Base-by-base conservation (phyloP, 2,888 invertebrate genomes). In the Biston betularia region DNA sequence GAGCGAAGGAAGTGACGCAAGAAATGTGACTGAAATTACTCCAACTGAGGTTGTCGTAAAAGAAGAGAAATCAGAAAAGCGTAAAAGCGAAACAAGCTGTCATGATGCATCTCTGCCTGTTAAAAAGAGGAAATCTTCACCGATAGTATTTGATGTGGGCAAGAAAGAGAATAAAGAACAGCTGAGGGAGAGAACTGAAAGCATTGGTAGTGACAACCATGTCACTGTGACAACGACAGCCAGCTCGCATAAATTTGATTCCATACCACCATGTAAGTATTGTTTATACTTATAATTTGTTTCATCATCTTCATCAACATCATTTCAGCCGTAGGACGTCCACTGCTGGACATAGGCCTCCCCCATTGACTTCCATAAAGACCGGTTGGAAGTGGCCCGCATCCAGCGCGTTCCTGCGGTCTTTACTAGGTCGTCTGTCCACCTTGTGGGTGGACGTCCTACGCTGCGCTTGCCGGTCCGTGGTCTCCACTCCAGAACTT, bases 201-300 rank as follows among this genome's bases (percentile, higher is more conserved):
- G 94, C 76, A 84, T 82, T 0, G 94, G 95, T 65, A 93, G 93
- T 65, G 93, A 93, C 61, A 84, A 79, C 56, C 87, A 88, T 45
- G 89, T 90, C 1, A 86, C 83, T 0, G 83, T 92, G 0, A 87
- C 87, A 0, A 90, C 90, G 1, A 80, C 81, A 5, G 76, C 81
- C 0, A 87, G 75, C 57, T 75, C 89, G 0, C 83, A 93, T 71
- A 95, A 95, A 89, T 95, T 95, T 80, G 95, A 95, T 73, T 85
- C 95, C 52, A 75, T 95, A 64, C 95, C 95, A 2, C 90, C 95
- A 58, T 79, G 95, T 95, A 88, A 94, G 95, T 90, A 69, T 54
- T 63, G 7, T 6, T 6, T 35, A 35, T 35, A 6, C 7, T 7
- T 35, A 35, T 35, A n/a, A n/a, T n/a, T n/a, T n/a, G n/a, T n/a